These are phyloP conservation scores for Eurytoma californica DNA, from an alignment of 2,888 invertebrate genomes.

Conservation along the genomic window DNA sequence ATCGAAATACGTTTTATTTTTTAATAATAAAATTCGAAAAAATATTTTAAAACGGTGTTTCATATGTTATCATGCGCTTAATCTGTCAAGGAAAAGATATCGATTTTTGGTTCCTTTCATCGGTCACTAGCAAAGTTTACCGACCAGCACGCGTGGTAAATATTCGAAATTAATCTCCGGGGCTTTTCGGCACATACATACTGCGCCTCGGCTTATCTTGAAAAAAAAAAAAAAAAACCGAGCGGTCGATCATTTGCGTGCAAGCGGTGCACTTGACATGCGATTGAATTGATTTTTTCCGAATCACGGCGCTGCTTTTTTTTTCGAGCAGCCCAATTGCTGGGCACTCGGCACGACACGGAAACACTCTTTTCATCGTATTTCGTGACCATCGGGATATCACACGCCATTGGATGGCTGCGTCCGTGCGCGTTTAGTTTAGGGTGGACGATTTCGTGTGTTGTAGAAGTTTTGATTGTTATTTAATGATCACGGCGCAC, in stretches of 20 bases:
- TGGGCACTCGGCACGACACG: conserved; percentile 14
- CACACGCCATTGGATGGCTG: background rate
- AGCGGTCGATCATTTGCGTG: conserved; percentile 46
- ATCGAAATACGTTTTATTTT: too few species aligned
- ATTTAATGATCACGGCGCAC: background rate
- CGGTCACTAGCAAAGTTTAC: background rate
- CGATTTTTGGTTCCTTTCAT: conserved; percentile 16
- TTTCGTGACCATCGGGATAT: conserved; percentile 10
- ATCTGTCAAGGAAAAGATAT: background rate
- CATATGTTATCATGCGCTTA: too few species aligned
- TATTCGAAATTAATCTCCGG: conserved; percentile 37
- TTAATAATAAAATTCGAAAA: too few species aligned
- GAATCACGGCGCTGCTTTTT: background rate
- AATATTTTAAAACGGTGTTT: too few species aligned
- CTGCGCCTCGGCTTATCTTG: background rate
- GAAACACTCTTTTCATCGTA: conserved; percentile 37
- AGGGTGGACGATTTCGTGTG: background rate
- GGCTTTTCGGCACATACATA: conserved; percentile 2
- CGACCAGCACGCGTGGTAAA: conserved; percentile 2
- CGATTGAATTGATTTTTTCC: conserved; percentile 45
- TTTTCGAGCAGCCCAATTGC: conserved; percentile 34
- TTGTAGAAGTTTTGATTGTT: too few species aligned
- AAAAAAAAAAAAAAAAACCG: conserved; percentile 3
- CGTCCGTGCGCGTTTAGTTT: background rate
- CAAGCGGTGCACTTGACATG: conserved; percentile 51